Percentiles rank a stretch among this genome's conserved stretches.
Conservation (phyloP, 2,888 invertebrate species). For the Pollenia amentaria region DNA sequence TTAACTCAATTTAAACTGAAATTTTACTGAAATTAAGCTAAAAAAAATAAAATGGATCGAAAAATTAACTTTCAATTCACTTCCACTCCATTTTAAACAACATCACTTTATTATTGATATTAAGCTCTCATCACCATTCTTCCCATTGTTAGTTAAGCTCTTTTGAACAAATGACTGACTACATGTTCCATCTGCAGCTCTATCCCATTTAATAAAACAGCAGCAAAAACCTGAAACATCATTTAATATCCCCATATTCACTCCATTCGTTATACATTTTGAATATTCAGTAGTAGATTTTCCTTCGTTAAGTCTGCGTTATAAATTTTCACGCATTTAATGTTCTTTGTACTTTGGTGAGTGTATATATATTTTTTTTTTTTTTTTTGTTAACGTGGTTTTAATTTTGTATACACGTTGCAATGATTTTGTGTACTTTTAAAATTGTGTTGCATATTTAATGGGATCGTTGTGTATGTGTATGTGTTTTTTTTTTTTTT, state of each 20-base stretch:
- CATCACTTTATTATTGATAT: background rate
- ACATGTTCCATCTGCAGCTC: constrained; percentile 28
- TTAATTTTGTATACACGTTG: constrained; percentile 65
- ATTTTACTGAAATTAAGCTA: no score
- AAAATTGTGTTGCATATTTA: constrained; percentile 58
- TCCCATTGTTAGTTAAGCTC: constrained; percentile 53
- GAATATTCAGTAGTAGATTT: constrained; percentile 39
- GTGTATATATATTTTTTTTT: background rate
- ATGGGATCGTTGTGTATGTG: constrained; percentile 15
- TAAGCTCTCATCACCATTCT: constrained; percentile 28
- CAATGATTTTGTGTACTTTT: constrained; percentile 61
- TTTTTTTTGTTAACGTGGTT: constrained; percentile 57
- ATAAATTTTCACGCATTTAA: constrained; percentile 69
- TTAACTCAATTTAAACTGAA: no score
- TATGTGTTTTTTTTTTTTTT: background rate
- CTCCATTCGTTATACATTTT: constrained; percentile 28
- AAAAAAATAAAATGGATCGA: no score
- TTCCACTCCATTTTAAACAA: background rate
- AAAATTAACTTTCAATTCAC: background rate
- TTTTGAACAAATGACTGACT: constrained; percentile 47
- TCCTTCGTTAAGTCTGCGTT: constrained; percentile 46
- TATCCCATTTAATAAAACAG: constrained; percentile 60
- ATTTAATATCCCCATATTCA: constrained; percentile 27
- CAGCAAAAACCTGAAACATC: constrained; percentile 31
- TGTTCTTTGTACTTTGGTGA: constrained; percentile 10